Evolutionary conservation across 1,140 invertebrate species (phyloP).

Genomic region (Brachionus manjavacas): DNA sequence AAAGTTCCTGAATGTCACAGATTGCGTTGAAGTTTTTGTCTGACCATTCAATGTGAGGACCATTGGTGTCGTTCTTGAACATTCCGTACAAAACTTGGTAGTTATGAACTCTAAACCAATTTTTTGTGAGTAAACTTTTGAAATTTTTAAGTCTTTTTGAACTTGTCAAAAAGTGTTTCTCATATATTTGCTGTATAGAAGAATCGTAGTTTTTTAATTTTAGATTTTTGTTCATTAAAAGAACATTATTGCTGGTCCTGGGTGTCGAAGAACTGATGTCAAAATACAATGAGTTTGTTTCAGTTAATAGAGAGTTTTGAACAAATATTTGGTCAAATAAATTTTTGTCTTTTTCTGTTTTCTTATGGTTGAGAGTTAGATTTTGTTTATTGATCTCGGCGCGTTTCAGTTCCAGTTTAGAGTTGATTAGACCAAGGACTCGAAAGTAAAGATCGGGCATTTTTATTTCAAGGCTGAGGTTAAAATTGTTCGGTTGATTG

Average conservation of each 20-base stretch:
- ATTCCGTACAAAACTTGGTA: conserved; percentile 13
- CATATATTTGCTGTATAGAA: conserved; percentile 8
- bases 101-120: neutral
- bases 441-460: neutral
- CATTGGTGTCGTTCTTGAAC: neutral
- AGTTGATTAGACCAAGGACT: neutral
- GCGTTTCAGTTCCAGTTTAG: neutral
- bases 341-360: conserved; percentile 22
- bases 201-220: neutral
- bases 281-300: conserved; percentile 6
- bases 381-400: neutral
- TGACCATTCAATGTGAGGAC: conserved; percentile 15
- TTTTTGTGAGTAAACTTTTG: neutral
- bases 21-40: neutral
- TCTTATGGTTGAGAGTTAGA: neutral
- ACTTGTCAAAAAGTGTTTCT: conserved; percentile 1
- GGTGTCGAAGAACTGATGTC: neutral
- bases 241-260: neutral
- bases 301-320: neutral
- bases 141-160: conserved; percentile 28
- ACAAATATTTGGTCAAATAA: conserved; percentile 31
- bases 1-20: neutral
- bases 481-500: conserved; percentile 23
- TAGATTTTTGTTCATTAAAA: conserved; percentile 1
- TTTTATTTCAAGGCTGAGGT: conserved; percentile 17